Base-by-base conservation (phyloP, 1,140 invertebrate species). In the Brachionus koreanus region DNA sequence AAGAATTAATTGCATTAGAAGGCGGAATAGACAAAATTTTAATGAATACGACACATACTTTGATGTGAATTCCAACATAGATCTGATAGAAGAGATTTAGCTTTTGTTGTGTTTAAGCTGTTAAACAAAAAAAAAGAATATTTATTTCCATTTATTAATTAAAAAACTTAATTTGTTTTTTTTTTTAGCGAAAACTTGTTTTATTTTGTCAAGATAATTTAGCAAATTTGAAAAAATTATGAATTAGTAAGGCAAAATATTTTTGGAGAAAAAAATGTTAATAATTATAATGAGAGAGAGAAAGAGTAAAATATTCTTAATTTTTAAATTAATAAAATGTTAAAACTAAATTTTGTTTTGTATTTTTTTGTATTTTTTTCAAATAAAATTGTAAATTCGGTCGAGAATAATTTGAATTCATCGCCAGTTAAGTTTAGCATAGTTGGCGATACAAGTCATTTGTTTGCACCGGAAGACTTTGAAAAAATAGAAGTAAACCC, bases 381-480 rank as follows among this genome's bases (percentile, higher is more conserved):
- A 42, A 42, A 46, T 74, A 43, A 74, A 43, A 49, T 46, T 23
- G 42, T 57, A 57, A 19, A 57, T 57, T 57, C 49, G 49, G 49
- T 2, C 49, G 49, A 57, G 49, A 57, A 57, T 49, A 72, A 72
- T 46, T 25, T 23, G 9, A 74, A 29, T 6, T 25, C 9, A 13
- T 25, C 19, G 2, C 25, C 35, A 37, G 76, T 79, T 12, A 79
- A 79, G 23, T 57, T 79, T 43, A 52, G 61, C 6, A 79, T 79
- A 19, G 57, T 79, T 13, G 76, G 76, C 3, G 76, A 79, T 42
- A 61, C 76, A 6, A 61, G 46, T 57, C 76, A 79, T 65, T 37
- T 79, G 57, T 79, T 79, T 65, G 35, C 49, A 57, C 35, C 35
- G 4, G 76, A 79, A 43, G 76, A 79, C 76, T 79, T 79, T 79